Evolutionary conservation across 2,888 invertebrate species (phyloP).

Genomic region (Cylindroiulus punctatus): DNA sequence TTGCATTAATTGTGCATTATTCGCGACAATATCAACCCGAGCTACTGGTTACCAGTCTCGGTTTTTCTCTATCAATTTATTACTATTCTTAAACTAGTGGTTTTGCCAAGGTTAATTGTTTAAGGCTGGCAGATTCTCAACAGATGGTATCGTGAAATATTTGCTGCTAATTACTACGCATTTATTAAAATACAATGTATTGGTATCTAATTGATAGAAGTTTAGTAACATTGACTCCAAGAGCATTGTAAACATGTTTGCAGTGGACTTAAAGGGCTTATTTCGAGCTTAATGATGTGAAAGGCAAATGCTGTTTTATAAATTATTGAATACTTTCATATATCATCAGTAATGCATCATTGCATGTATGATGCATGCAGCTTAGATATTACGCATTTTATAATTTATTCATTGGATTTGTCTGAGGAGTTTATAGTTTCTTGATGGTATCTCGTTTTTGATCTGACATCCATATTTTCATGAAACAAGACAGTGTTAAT

Average conservation of each 20-base stretch:
- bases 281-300: too few relatives aligned
- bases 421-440: too few relatives aligned
- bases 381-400: too few relatives aligned
- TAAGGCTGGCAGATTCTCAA: background rate
- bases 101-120: background rate
- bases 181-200: slow-evolving; percentile 19
- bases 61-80: background rate
- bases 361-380: too few relatives aligned
- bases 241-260: background rate
- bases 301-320: too few relatives aligned
- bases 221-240: background rate
- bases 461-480: too few relatives aligned
- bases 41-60: background rate
- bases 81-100: background rate
- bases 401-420: too few relatives aligned
- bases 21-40: background rate
- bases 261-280: too few relatives aligned
- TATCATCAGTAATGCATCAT: too few relatives aligned
- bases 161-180: background rate
- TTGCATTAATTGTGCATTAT: slow-evolving; percentile 30
- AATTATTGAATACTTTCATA: too few relatives aligned
- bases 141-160: background rate
- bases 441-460: too few relatives aligned
- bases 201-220: background rate
- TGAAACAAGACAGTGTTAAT: too few relatives aligned